A percentile compares a stretch with the other conserved stretches of the same genome.
These are phyloP conservation scores for Habroteleia sp. DNA, from an alignment of 2,888 invertebrate genomes.

Conservation along the genomic window DNA sequence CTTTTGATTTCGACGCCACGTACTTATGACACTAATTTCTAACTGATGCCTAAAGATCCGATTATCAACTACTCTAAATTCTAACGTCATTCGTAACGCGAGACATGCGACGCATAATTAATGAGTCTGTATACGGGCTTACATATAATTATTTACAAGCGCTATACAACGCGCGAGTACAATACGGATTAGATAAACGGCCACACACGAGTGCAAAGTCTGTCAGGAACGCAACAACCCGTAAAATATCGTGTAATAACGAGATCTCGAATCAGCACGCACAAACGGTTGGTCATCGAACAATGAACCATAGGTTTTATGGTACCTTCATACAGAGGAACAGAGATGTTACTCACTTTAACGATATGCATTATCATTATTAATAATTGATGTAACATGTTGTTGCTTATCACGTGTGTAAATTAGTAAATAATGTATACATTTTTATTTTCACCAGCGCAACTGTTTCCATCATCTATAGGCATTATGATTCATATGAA, in stretches of 20 bases:
- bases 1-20: neutral
- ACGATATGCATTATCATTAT: constrained; percentile 48
- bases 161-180: constrained; percentile 31
- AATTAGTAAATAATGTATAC: no score
- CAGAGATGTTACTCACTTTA: constrained; percentile 25
- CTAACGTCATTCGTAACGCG: constrained; percentile 19
- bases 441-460: no score
- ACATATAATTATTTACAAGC: constrained; percentile 55
- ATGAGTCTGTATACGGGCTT: constrained; percentile 55
- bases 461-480: no score
- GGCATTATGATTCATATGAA: no score
- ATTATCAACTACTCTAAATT: constrained; percentile 12
- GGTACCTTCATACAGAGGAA: constrained; percentile 15
- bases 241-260: constrained; percentile 72
- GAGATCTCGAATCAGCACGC: constrained; percentile 70
- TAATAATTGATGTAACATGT: constrained; percentile 29
- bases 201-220: constrained; percentile 62
- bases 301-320: constrained; percentile 49
- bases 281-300: constrained; percentile 36
- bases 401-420: constrained; percentile 17
- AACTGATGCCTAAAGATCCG: neutral
- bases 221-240: constrained; percentile 72
- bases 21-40: constrained; percentile 9
- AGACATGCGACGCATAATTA: constrained; percentile 53
- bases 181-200: constrained; percentile 54